phyloP scores from a whole-genome alignment of 2,888 invertebrate species.

The Eupithecia centaureata region DNA sequence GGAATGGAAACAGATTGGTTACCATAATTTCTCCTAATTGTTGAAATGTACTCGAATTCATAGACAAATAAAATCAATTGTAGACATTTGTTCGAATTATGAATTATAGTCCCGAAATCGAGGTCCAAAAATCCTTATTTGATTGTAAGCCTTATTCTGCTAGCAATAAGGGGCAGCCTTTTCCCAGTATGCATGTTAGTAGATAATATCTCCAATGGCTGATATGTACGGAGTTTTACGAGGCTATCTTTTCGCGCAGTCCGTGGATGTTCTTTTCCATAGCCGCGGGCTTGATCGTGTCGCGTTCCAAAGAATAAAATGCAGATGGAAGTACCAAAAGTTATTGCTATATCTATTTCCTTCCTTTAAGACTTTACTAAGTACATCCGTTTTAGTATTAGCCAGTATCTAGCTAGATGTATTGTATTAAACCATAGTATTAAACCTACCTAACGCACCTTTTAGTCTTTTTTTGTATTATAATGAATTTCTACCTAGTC shows the following conservation, averaged over 20 bases:
- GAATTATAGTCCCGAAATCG: not conserved
- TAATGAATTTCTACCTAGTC: too few species aligned
- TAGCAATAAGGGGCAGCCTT: constrained; percentile 16
- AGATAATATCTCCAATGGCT: constrained; percentile 34
- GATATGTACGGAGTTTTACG: constrained; percentile 65
- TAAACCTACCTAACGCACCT: too few species aligned
- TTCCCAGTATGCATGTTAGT: constrained; percentile 28
- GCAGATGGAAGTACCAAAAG: constrained; percentile 39
- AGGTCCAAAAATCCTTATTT: constrained; percentile 20
- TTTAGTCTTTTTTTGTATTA: too few species aligned
- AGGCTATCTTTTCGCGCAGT: constrained; percentile 75
- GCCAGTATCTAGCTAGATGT: too few species aligned
- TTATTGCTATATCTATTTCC: constrained; percentile 14
- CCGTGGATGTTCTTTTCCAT: constrained; percentile 73
- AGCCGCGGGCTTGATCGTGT: constrained; percentile 58
- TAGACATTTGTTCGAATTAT: not conserved
- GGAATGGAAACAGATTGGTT: not conserved
- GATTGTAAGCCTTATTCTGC: constrained; percentile 23
- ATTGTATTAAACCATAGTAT: too few species aligned
- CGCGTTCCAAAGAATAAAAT: constrained; percentile 56
- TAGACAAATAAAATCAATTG: not conserved
- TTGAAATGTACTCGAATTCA: not conserved
- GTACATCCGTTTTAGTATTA: not conserved
- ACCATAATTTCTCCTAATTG: not conserved
- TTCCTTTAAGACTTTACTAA: not conserved